Base-by-base conservation (phyloP, 2,888 invertebrate species). In the Bembecia ichneumoniformis region DNA sequence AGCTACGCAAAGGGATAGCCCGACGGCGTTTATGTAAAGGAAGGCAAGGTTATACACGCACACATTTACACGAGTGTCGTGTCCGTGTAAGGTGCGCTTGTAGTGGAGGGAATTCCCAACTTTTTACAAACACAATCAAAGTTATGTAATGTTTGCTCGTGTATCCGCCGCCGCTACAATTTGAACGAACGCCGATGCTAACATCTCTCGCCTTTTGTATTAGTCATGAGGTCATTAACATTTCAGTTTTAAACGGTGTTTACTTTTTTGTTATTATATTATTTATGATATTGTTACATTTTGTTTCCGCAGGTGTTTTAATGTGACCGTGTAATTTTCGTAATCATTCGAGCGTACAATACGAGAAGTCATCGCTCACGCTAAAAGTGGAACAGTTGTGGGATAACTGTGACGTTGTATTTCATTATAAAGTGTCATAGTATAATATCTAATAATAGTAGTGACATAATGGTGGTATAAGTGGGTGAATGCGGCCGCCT, bases 61-160 rank as follows among this genome's bases (percentile, higher is more conserved):
- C 86, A 86, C 83, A 69, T 66, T 62, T 61, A 66, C 63, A 55
- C 50, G 28, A 55, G 55, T 47, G 58, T 55, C 63, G 70, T 73
- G 73, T 78, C 71, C 65, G 76, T 77, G 75, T 77, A 74, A 78
- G 76, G 73, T 80, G 81, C 73, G 80, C 68, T 71, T 82, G 87
- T 86, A 78, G 81, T 84, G 68, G 78, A 81, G 87, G 87, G 87
- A 83, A 82, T 87, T 83, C 86, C 87, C 87, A 83, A 84, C 80
- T 86, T 87, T 87, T 87, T 87, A 87, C 84, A 79, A 84, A 87
- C 87, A 86, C 86, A 87, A 86, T 86, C 86, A 86, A 83, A 86
- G 83, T 87, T 87, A 86, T 87, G 86, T 86, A 86, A 86, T 82
- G 83, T 83, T 82, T 83, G 80, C 75, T 77, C 74, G 82, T 28